Base-by-base conservation (phyloP, 1,140 invertebrate genomes). In the Heliconius hewitsoni region DNA sequence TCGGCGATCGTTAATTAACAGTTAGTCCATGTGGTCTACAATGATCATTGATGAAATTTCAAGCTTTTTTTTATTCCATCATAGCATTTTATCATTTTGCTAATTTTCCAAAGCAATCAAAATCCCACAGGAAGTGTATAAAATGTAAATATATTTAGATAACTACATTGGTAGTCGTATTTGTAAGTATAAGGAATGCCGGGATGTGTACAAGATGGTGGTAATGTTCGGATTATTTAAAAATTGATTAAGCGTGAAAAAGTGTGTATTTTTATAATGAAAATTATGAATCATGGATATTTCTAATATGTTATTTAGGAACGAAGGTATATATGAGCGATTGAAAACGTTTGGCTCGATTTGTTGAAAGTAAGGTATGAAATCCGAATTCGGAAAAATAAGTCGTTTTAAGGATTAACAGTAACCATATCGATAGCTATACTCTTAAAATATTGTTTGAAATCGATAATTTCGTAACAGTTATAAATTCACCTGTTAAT, bases 31-130 rank as follows among this genome's bases (percentile, higher is more conserved):
- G 82, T 87, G 80, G 86, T 89, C 86, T 84, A 78, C 86, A 84
- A 83, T 91, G 86, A 85, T 94, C 92, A 93, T 94, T 94, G 92
- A 94, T 94, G 92, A 94, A 94, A 93, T 93, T 93, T 93, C 91
- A 92, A 92, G 89, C 87, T 90, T 94, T 82, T 85, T 82, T 82
- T 83, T 87, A 83, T 84, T 85, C 86, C 87, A 90, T 91, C 89
- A 86, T 86, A 79, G 73, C 82, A 78, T 74, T 82, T 77, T 81
- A 39, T 66, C 27, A 4, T 73, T 85, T 86, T 89, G 76, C 81
- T 75, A 86, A 84, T 81, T 84, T 84, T 60, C 76, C 74, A 73
- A 81, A 82, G 82, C 71, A 83, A 86, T 73, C 81, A 84, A 81
- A 76, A 84, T 84, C 85, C 82, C 82, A 83, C 90, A 94, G 93